phyloP scores from a whole-genome alignment of 2,888 invertebrate species.

The Salpingus planirostris region DNA sequence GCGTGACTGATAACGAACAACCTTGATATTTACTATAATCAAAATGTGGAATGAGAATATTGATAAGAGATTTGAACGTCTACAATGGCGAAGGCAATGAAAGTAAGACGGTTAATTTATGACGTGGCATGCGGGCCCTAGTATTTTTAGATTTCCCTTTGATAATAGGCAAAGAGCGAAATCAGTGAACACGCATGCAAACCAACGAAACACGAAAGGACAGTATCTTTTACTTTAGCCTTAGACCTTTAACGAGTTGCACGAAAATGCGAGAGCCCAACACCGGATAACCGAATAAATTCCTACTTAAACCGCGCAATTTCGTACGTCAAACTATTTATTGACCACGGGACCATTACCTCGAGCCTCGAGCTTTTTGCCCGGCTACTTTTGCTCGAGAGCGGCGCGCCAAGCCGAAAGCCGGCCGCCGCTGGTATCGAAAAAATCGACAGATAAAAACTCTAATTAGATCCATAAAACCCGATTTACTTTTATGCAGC shows the following conservation, averaged over 20 bases:
- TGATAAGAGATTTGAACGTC: conserved; percentile 15
- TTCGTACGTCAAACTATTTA: too few relatives aligned
- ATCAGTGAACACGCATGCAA: conserved; percentile 25
- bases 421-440: too few relatives aligned
- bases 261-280: conserved; percentile 17
- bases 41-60: conserved; percentile 14
- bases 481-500: too few relatives aligned
- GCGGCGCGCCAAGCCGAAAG: too few relatives aligned
- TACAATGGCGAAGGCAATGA: conserved; percentile 14
- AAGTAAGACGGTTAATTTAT: conserved; percentile 23
- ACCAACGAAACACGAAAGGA: conserved; percentile 23
- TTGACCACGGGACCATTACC: too few relatives aligned
- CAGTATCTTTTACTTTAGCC: conserved; percentile 18
- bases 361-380: too few relatives aligned
- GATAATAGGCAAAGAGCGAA: conserved; percentile 24
- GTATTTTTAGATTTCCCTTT: conserved; percentile 23
- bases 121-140: conserved; percentile 21
- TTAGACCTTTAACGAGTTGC: conserved; percentile 18
- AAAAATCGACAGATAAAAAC: too few relatives aligned
- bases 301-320: conserved; percentile 7
- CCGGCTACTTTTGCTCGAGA: too few relatives aligned
- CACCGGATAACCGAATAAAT: conserved; percentile 17
- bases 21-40: conserved; percentile 19
- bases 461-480: too few relatives aligned
- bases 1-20: conserved; percentile 13